Percentiles rank a stretch among this genome's conserved stretches.
Evolutionary conservation across 35 echinoderm and acorn worm species (phyloP).

Genomic region (Amphiura filiformis): DNA sequence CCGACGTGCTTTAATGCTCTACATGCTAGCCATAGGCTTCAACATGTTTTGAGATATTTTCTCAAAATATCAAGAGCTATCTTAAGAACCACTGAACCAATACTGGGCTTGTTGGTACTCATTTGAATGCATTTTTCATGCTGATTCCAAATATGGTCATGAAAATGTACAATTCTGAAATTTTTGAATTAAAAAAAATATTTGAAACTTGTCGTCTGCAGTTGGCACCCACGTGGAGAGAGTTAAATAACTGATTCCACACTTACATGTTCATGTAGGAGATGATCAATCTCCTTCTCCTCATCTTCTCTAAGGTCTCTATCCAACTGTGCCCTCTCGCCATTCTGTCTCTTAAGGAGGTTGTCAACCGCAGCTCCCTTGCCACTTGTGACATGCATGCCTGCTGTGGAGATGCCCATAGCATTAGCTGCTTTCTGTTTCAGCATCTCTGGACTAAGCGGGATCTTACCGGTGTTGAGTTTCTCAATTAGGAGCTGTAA

Average conservation of each 20-base stretch:
- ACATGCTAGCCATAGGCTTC: no score
- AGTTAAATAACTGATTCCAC: background rate
- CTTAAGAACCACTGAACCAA: no score
- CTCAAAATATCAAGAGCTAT: no score
- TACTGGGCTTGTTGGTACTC: no score
- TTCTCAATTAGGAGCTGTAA: conserved; percentile 76
- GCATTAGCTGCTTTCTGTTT: conserved; percentile 38
- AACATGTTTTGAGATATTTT: no score
- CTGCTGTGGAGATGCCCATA: background rate
- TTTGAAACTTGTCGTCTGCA: no score
- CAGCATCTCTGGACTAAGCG: conserved; percentile 91
- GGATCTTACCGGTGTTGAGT: conserved; percentile 87
- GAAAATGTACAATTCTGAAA: no score
- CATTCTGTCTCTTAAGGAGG: conserved; percentile 74
- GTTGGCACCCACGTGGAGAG: no score
- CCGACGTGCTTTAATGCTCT: no score
- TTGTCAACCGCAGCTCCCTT: conserved; percentile 61
- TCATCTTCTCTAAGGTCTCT: conserved; percentile 83
- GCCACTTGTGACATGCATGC: conserved; percentile 46
- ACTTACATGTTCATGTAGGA: conserved; percentile 76
- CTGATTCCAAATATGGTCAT: no score
- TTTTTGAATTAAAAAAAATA: no score
- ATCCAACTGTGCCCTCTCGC: conserved; percentile 69
- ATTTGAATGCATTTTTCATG: no score
- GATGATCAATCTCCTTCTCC: conserved; percentile 77